Evolutionary conservation across 2,888 invertebrate species (phyloP), one percentile per base, ranked within the genome.

Genomic region (Trachelus tabidus): DNA sequence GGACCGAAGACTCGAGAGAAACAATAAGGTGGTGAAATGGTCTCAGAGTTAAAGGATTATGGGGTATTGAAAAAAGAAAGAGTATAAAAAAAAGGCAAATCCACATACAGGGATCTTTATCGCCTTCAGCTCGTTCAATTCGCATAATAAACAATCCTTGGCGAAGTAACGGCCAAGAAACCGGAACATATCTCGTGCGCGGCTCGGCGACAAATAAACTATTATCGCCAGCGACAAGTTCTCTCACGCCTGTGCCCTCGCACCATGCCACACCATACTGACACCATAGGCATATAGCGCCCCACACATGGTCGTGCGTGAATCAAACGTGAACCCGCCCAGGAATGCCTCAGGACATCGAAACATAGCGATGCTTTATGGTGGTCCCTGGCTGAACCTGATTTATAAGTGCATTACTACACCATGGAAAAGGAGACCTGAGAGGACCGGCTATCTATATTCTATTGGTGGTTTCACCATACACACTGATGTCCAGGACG

Each of bases 321-420:
- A 91, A 91, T 91, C 90, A 91, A 90, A 91, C 90, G 90, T 88
- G 88, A 87, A 90, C 89, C 91, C 89, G 89, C 89, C 88, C 90
- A 89, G 90, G 91, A 90, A 91, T 90, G 90, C 91, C 88, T 88
- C 88, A 90, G 89, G 90, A 90, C 91, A 91, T 91, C 91, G 90
- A 90, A 91, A 91, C 91, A 91, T 91, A 89, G 91, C 91, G 90
- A 91, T 91, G 91, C 91, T 91, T 91, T 91, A 91, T 91, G 91
- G 91, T 91, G 91, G 91, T 91, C 91, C 90, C 83, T 85, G 88
- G 88, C 90, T 91, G 91, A 91, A 91, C 91, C 89, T 91, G 91
- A 91, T 91, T 91, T 91, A 91, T 91, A 91, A 90, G 91, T 91
- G 91, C 91, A 91, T 91, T 91, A 91, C 91, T 86, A 87, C 87